Base-by-base conservation (phyloP, 2,797 vertebrate species). In the Lutjanus argentimaculatus region DNA sequence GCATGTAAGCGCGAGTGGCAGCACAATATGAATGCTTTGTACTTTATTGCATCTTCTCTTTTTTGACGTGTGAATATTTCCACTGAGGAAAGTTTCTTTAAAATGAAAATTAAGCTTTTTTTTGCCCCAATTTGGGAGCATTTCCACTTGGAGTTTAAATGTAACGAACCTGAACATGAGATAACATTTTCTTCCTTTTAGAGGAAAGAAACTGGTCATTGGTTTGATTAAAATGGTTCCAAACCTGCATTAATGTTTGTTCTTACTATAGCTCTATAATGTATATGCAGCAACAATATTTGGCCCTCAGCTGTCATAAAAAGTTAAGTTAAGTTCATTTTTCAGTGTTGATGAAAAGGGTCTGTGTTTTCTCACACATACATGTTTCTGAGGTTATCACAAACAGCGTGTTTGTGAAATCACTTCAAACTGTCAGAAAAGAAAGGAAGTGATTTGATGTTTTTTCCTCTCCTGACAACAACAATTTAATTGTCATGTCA, bases 401-500 rank as follows among this genome's bases (percentile, higher is more conserved):
- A 82, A 75, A 87, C 76, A 46, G 21, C 53, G 51, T 80, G 67
- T 83, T 84, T 86, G 75, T 25, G n/a, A 78, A 66, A 86, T 77
- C 1, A 57, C 61, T 40, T 30, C 74, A 85, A 53, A 63, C 57
- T 36, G 69, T 67, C 75, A 48, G 43, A 58, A 49, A 77, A n/a
- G 43, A 69, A 36, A 79, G 56, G 66, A 73, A 61, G 61, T 55
- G 57, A 77, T 84, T 72, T 8, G 49, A 64, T 78, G 40, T 75
- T 65, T 68, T 21, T 85, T 82, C 63, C 63, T 67, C 64, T 30
- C 40, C 66, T 78, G 65, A 87, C 75, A 67, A 61, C 51, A 80
- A 69, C 77, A 76, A 74, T 89, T 88, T 79, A n/a, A 80, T 83
- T 76, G 66, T 80, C 53, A 25, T 77, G 83, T 89, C 75, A 63